These are phyloP conservation scores for Brachyrhaphis roseni DNA, from an alignment of 2,797 vertebrate species.

Conservation along the genomic window DNA sequence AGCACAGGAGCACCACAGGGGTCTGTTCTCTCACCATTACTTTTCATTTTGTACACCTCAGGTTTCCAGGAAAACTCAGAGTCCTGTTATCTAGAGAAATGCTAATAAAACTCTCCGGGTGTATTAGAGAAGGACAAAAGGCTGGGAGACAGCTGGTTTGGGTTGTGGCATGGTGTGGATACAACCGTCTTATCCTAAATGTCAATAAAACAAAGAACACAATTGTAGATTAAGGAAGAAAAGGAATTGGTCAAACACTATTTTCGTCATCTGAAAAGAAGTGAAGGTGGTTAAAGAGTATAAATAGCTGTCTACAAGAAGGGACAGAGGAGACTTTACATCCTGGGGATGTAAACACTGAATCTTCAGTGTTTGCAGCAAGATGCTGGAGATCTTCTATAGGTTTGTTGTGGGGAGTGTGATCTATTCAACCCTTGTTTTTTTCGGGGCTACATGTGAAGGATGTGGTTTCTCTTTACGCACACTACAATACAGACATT, in stretches of 20 bases:
- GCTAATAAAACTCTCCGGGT: not conserved
- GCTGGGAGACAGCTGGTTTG: not conserved
- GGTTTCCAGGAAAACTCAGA: not conserved
- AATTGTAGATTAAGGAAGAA: not conserved
- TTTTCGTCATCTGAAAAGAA: not conserved
- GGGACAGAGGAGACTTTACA: not conserved
- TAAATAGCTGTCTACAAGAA: not conserved
- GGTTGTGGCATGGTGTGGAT: not conserved
- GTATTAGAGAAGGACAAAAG: not conserved
- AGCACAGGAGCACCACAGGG: not conserved
- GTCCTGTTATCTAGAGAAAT: not conserved
- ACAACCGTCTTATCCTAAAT: not conserved
- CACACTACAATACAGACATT: not conserved
- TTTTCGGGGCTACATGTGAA: not conserved
- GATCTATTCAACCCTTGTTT: not conserved
- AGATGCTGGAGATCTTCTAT: not conserved
- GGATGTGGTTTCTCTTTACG: not conserved
- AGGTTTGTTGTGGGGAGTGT: not conserved
- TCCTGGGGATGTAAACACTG: not conserved
- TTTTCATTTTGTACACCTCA: not conserved
- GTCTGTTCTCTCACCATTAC: not conserved
- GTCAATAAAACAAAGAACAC: not conserved
- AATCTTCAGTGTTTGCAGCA: not conserved
- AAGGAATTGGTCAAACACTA: not conserved
- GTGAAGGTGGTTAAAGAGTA: not conserved